Conservation (phyloP, 2,888 invertebrate genomes). For the Sphecodes monilicornis region DNA sequence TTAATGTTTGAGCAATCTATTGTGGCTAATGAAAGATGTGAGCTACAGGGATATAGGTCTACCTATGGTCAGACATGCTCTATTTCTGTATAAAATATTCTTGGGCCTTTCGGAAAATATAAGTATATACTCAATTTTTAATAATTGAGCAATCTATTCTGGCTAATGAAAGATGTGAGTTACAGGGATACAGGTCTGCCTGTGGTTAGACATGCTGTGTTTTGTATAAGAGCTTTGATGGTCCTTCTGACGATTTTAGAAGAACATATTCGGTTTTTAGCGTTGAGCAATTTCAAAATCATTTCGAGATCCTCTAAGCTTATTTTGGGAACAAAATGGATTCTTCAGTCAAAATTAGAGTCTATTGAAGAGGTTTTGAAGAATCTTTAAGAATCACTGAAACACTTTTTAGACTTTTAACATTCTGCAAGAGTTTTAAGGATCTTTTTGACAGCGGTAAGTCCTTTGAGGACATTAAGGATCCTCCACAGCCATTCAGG, state of each 20-base stretch:
- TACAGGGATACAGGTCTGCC: background rate
- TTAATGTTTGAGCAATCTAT: no score
- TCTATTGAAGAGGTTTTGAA: background rate
- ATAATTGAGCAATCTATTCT: no score
- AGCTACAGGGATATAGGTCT: no score
- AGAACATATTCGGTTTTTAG: no score
- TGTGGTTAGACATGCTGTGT: background rate
- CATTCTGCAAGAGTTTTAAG: background rate
- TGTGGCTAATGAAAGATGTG: no score
- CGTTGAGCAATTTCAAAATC: no score
- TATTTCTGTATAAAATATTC: no score
- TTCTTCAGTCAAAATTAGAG: background rate
- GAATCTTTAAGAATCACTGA: background rate
- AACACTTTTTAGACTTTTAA: background rate
- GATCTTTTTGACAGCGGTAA: background rate
- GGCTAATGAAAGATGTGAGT: no score
- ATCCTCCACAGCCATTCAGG: background rate
- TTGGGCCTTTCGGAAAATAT: no score
- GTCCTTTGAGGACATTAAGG: background rate
- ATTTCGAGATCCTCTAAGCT: background rate
- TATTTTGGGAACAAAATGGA: background rate
- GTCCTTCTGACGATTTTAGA: no score
- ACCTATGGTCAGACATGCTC: no score
- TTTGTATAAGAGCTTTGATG: background rate
- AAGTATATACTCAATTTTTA: no score